Percentiles rank a stretch among this genome's conserved stretches.
These are phyloP conservation scores for Herpailurus yagouaroundi DNA, from an alignment of 2,113 vertebrate species.

Conservation along the genomic window DNA sequence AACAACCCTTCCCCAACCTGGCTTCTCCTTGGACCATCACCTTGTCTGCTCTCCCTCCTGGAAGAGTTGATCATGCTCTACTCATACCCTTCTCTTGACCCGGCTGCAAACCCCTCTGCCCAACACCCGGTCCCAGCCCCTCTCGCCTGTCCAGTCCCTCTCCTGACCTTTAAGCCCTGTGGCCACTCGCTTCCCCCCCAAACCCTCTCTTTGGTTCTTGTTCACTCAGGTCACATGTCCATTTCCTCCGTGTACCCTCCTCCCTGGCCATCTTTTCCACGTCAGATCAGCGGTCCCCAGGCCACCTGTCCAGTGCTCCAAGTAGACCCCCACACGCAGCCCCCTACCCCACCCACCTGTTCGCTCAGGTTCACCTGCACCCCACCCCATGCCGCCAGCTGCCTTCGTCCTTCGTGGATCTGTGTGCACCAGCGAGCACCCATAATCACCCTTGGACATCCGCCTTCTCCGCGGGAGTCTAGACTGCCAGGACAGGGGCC, in stretches of 20 bases:
- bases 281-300: neutral
- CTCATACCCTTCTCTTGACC: neutral
- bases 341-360: no score
- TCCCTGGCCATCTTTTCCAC: neutral
- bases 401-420: no score
- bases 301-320: neutral
- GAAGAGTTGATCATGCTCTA: neutral
- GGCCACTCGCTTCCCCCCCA: neutral
- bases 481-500: neutral
- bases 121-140: neutral
- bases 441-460: neutral
- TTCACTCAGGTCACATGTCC: neutral
- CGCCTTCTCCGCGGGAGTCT: neutral
- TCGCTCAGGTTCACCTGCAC: neutral
- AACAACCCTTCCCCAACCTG: neutral
- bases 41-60: neutral
- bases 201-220: neutral
- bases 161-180: neutral
- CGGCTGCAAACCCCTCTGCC: neutral
- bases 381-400: neutral
- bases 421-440: neutral
- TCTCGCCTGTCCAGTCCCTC: neutral
- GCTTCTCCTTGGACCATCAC: neutral
- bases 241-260: neutral
- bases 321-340: neutral